Conservation (phyloP, 2,113 vertebrate species). For the Brevimyrus niger region DNA sequence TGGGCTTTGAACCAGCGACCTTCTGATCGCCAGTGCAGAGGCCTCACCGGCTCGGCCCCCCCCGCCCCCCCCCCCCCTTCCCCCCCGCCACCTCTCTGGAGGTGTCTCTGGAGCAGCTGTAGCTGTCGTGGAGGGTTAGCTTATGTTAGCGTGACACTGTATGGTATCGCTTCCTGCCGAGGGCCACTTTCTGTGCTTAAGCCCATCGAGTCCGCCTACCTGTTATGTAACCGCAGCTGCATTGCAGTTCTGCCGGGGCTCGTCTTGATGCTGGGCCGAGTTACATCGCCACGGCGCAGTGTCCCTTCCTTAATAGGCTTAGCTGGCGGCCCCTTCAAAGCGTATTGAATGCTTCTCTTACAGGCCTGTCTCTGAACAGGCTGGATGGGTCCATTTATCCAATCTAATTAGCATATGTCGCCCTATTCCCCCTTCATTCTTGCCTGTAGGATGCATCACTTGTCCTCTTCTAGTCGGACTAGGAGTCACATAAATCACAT, state of each 20-base stretch:
- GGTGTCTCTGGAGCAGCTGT: neutral
- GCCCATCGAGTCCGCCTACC: neutral
- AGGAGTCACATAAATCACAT: neutral
- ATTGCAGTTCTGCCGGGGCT: neutral
- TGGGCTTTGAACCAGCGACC: no score
- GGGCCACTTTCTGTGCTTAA: neutral
- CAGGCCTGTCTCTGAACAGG: neutral
- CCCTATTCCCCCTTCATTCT: neutral
- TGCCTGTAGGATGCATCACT: neutral
- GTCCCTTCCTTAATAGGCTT: neutral
- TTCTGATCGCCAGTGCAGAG: no score
- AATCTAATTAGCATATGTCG: neutral
- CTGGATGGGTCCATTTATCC: neutral
- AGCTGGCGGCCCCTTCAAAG: neutral
- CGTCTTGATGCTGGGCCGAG: neutral
- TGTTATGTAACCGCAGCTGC: slow-evolving; percentile 2
- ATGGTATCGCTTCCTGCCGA: neutral
- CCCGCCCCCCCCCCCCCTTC: no score
- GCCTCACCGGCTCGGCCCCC: no score
- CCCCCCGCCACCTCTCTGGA: no score
- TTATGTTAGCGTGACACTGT: neutral
- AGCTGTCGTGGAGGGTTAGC: slow-evolving; percentile 1
- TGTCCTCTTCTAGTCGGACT: neutral
- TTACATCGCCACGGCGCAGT: neutral
- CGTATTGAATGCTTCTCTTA: neutral